Base-by-base conservation (phyloP, 2,888 invertebrate genomes). In the Drosophila subquinaria region DNA sequence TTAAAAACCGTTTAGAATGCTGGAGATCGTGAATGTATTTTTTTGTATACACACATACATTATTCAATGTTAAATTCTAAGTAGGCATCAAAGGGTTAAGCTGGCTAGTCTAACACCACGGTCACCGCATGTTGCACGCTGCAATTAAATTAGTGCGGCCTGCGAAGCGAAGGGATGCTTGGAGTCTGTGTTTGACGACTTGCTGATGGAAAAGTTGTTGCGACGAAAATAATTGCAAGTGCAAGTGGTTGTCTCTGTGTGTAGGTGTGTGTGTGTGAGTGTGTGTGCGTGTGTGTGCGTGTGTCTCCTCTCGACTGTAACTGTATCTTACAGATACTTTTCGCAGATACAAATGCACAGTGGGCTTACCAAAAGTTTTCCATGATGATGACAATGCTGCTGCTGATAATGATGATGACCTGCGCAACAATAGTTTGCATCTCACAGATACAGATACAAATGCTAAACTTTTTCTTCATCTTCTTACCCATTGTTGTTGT, bases 351-450 rank as follows among this genome's bases (percentile, higher is more conserved):
- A 53, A 55, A 53, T 52, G 51, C 74, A 53, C 72, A 76, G 79
- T 69, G 82, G 72, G 59, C 56, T 57, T 64, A 56, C 57, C 64
- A 33, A 65, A 83, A 86, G 73, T 81, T 89, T 73, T 45, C 15
- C 66, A 47, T 48, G 59, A 59, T 59, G 38, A 59, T 59, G 59
- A 59, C 59, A 59, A 59, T 67, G 59, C 42, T 52, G 59, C 53
- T 60, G 70, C 30, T 65, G 75, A 66, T 65, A 62, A 79, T 69
- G 55, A 78, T 71, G 84, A 79, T 81, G 82, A 79, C 85, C 82
- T 74, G 64, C 73, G 85, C 89, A 84, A 84, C 84, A 84, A 89
- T 89, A 79, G 84, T 84, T 84, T 89, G 84, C 84, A 84, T 84
- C 59, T 81, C 62, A 45, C 52, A 84, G 69, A 84, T 71, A 84